These are phyloP conservation scores for Schizotus pectinicornis DNA, from an alignment of 2,888 invertebrate genomes.

Conservation along the genomic window DNA sequence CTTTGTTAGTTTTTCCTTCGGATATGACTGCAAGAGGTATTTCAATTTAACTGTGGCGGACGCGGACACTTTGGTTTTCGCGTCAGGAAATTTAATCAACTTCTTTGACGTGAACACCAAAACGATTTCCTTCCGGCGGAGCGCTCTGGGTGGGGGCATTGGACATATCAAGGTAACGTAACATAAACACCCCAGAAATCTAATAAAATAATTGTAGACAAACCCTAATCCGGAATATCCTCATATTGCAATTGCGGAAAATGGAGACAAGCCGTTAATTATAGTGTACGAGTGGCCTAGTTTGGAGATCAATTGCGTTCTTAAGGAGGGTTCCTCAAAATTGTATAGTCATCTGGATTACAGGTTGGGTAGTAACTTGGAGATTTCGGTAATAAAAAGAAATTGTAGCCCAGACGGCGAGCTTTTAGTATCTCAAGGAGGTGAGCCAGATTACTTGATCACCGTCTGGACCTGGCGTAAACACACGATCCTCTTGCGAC, in stretches of 20 bases:
- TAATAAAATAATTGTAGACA: constrained; percentile 43
- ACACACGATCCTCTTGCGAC: constrained; percentile 76
- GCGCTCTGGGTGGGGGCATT: constrained; percentile 79
- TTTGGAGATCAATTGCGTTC: constrained; percentile 74
- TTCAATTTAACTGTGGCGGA: constrained; percentile 83
- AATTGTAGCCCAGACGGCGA: constrained; percentile 76
- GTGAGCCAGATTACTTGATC: constrained; percentile 84
- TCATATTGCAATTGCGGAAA: constrained; percentile 87
- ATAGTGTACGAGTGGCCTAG: constrained; percentile 85
- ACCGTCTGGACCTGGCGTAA: constrained; percentile 90
- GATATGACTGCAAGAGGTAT: constrained; percentile 81
- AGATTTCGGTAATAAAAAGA: neutral
- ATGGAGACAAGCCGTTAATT: constrained; percentile 74
- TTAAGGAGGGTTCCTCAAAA: constrained; percentile 76
- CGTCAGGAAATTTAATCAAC: constrained; percentile 81
- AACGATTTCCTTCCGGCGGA: constrained; percentile 73
- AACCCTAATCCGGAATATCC: constrained; percentile 66
- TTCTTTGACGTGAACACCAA: constrained; percentile 74
- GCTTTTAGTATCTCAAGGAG: constrained; percentile 81
- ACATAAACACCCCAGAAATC: too few species aligned
- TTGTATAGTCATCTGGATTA: constrained; percentile 77
- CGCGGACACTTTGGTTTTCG: constrained; percentile 75
- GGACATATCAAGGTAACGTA: constrained; percentile 74
- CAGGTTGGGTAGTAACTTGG: constrained; percentile 60
- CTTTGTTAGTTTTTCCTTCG: constrained; percentile 75